phyloP scores from a whole-genome alignment of 2,888 invertebrate genomes.

The Poecilobothrus nobilitatus region DNA sequence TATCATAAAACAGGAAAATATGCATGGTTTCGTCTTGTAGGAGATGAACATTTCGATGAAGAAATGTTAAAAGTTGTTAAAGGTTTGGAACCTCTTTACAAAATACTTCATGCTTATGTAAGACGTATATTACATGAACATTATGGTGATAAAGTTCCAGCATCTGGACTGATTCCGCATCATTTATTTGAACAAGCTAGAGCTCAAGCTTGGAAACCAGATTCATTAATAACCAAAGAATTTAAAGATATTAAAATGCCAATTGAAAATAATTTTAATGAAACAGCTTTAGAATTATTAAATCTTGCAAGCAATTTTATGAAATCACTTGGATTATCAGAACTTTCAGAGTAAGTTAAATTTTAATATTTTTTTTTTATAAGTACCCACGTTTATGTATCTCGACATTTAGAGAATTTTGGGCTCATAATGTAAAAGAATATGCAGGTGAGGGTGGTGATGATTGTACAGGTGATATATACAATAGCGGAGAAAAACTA shows the following conservation, averaged over 20 bases:
- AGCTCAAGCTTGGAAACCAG: conserved; percentile 54
- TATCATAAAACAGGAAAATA: conserved; percentile 22
- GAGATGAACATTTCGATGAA: conserved; percentile 55
- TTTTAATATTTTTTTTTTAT: not conserved
- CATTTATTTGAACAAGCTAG: conserved; percentile 46
- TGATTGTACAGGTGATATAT: conserved; percentile 23
- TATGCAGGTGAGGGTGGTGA: conserved; percentile 20
- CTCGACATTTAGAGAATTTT: not conserved
- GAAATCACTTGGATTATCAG: conserved; percentile 53
- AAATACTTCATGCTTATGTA: conserved; percentile 70
- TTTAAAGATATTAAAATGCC: conserved; percentile 54
- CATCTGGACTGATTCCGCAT: conserved; percentile 64
- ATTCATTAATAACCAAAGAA: conserved; percentile 25
- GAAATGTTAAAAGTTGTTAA: conserved; percentile 59
- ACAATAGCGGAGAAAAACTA: conserved; percentile 17
- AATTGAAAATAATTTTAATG: conserved; percentile 46
- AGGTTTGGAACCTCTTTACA: conserved; percentile 65
- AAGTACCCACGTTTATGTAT: too few relatives aligned
- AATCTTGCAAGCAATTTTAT: conserved; percentile 70
- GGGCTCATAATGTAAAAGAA: too few relatives aligned
- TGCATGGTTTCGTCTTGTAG: conserved; percentile 34
- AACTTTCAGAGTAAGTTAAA: not conserved
- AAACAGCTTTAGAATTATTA: conserved; percentile 53
- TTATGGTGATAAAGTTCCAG: conserved; percentile 57
- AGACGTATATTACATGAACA: conserved; percentile 55